phyloP scores from a whole-genome alignment of 2,113 vertebrate genomes.

The Haemorhous mexicanus region DNA sequence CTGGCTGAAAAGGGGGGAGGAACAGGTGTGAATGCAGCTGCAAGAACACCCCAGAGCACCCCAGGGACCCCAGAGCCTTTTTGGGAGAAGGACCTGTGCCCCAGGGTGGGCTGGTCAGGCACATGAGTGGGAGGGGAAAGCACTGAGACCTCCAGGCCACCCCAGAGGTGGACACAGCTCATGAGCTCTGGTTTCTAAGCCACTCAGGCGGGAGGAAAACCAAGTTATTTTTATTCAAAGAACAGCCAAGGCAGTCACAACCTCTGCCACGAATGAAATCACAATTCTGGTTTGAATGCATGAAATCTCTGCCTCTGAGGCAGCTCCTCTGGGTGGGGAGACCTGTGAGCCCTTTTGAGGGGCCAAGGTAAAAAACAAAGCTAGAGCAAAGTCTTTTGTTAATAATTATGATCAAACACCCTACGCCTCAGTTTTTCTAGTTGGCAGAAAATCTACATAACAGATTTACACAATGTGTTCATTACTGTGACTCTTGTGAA shows the following conservation, averaged over 20 bases:
- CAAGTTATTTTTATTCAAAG: neutral
- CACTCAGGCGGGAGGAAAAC: neutral
- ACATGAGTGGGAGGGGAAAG: neutral
- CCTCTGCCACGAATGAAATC: neutral
- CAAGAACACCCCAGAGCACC: neutral
- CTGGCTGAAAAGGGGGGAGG: neutral
- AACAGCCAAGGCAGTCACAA: neutral
- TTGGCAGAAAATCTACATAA: neutral
- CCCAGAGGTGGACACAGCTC: neutral
- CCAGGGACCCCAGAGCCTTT: neutral
- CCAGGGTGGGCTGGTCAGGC: fast-evolving
- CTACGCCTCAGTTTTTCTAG: neutral
- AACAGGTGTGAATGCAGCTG: neutral
- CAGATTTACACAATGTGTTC: neutral
- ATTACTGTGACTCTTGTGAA: neutral
- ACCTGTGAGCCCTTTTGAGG: neutral
- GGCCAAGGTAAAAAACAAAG: neutral
- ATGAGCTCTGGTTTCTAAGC: neutral
- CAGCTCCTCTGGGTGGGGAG: neutral
- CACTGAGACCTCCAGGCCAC: fast-evolving
- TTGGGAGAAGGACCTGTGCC: neutral
- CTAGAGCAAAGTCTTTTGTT: neutral
- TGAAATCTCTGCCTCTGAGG: neutral
- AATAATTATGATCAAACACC: neutral
- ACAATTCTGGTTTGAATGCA: neutral